Conservation (phyloP, 2,888 invertebrate species). For the Rhodophaea formosa region DNA sequence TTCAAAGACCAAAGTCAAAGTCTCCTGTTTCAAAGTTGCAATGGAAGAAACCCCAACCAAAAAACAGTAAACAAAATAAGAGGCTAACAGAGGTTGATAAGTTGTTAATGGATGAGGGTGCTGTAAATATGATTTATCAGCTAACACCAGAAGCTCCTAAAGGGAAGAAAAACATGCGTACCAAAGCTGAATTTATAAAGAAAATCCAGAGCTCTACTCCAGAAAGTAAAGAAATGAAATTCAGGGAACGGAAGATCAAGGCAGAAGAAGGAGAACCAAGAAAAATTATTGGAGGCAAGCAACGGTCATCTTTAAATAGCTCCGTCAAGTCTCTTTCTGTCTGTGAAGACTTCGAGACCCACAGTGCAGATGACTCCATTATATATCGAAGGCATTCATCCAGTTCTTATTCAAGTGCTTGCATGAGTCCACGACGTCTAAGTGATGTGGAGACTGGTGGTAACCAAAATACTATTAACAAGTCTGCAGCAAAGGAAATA, state of each 20-base stretch:
- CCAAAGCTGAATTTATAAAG: slow-evolving; percentile 83
- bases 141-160: slow-evolving; percentile 82
- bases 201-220: slow-evolving; percentile 79
- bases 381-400: slow-evolving; percentile 92
- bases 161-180: slow-evolving; percentile 73
- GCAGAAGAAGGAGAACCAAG: slow-evolving; percentile 62
- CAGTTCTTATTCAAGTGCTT: slow-evolving; percentile 88
- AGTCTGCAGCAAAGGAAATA: slow-evolving; percentile 32
- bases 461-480: slow-evolving; percentile 36
- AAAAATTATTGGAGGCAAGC: slow-evolving; percentile 59
- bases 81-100: slow-evolving; percentile 87
- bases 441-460: slow-evolving; percentile 70
- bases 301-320: slow-evolving; percentile 59
- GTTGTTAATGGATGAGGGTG: slow-evolving; percentile 91
- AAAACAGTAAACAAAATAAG: slow-evolving; percentile 75
- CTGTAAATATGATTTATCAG: slow-evolving; percentile 91
- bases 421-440: slow-evolving; percentile 83
- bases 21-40: slow-evolving; percentile 62
- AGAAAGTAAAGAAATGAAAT: slow-evolving; percentile 69
- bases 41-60: slow-evolving; percentile 73
- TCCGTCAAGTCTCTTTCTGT: slow-evolving; percentile 80
- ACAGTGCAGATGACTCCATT: slow-evolving; percentile 87
- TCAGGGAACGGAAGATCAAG: slow-evolving; percentile 76
- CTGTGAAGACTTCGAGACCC: slow-evolving; percentile 82
- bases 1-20: slow-evolving; percentile 54